Evolutionary conservation across 2,113 vertebrate species (phyloP), one percentile per base, ranked within the genome.

Genomic region (Vulpes lagopus): DNA sequence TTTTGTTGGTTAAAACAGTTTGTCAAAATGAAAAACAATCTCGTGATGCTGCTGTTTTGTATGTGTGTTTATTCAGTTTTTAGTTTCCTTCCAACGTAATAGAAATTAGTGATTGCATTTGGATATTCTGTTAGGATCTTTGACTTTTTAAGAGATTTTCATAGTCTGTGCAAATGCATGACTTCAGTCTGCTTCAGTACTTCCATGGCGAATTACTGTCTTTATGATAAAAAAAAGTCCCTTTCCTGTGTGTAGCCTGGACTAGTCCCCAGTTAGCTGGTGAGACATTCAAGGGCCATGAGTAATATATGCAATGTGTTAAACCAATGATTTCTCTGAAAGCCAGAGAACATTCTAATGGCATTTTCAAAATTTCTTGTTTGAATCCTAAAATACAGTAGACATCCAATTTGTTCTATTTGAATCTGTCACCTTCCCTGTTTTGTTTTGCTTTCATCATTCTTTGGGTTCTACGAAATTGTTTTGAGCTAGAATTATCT

Each of bases 301-400:
- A 43, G 22, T 71, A 11, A 83, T 82, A 43, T 20, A 49, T 32
- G 5, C 22, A 53, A 11, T 89, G 1, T 95, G 35, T 76, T 59
- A 76, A 73, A 83, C 17, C 11, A 25, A 14, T 62, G 53, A 3
- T 65, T 96, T 91, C 60, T 90, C 89, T 90, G 43, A 88, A 92
- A 67, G 2, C 14, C 35, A 32, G 73, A 80, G 19, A 57, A 73
- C 12, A 79, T 83, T 92, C 25, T 43, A 87, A 69, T 65, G 49
- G 38, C 11, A 92, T 89, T 96, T 98, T 76, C 11, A 95, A 91
- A 95, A 49, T 81, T 79, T 92, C 35, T 11, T 78, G 3, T 79
- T 95, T 67, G 32, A 67, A 91, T 93, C 7, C 35, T 12, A 55
- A 92, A 89, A 83, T 79, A 82, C 59, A 94, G 57, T 67, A 55